phyloP scores from a whole-genome alignment of 2,797 vertebrate genomes.

The Anguilla megastoma region DNA sequence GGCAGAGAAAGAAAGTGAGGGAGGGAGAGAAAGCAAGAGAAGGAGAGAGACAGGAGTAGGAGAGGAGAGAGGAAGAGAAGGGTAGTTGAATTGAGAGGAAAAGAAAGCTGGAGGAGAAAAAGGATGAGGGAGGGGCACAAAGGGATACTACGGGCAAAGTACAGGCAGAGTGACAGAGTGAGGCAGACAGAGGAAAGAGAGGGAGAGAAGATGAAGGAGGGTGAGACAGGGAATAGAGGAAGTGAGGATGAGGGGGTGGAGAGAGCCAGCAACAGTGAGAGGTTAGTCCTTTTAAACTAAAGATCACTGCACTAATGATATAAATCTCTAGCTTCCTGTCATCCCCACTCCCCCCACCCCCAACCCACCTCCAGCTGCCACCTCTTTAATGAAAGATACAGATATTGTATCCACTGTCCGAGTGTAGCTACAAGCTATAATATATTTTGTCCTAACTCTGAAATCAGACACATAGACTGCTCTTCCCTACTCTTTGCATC shows the following conservation, averaged over 20 bases:
- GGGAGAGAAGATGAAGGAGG: slow-evolving; percentile 24
- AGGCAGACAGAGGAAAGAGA: slow-evolving; percentile 41
- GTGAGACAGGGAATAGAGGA: slow-evolving; percentile 40
- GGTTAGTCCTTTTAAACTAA: slow-evolving; percentile 58
- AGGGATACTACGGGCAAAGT: slow-evolving; percentile 46
- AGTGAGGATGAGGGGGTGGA: slow-evolving; percentile 21
- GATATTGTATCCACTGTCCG: neutral
- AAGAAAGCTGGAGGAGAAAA: no score
- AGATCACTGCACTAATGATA: slow-evolving; percentile 50
- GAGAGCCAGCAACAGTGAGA: slow-evolving; percentile 41
- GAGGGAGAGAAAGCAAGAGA: no score
- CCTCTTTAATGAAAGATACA: slow-evolving; percentile 27
- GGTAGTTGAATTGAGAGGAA: no score
- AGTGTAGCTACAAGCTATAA: neutral
- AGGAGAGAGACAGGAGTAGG: slow-evolving; percentile 44
- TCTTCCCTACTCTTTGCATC: neutral
- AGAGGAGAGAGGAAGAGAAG: no score
- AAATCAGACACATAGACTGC: neutral
- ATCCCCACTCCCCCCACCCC: slow-evolving; percentile 12
- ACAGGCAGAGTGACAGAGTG: slow-evolving; percentile 46
- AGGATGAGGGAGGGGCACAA: no score
- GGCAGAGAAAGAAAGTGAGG: no score
- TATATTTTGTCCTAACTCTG: neutral
- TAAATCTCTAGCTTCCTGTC: slow-evolving; percentile 45
- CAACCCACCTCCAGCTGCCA: slow-evolving; percentile 42